Conservation (phyloP, 2,888 invertebrate species). For the Rambutsinella grinnellia region DNA sequence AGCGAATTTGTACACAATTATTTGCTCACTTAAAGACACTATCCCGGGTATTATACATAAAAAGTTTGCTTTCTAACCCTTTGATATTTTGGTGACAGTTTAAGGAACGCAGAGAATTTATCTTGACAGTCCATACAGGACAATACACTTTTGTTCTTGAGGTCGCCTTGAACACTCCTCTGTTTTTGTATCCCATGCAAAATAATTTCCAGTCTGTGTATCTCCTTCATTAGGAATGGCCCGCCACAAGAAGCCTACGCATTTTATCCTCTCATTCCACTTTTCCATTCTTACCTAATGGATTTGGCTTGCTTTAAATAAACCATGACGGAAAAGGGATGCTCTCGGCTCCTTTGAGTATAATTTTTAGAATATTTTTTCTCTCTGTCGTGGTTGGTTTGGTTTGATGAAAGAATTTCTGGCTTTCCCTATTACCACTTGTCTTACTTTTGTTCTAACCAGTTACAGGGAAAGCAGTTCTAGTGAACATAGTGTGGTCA, state of each 20-base stretch:
- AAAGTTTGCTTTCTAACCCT: too few relatives aligned
- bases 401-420: not conserved
- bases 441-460: not conserved
- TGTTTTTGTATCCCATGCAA: not conserved
- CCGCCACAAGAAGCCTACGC: slow-evolving; percentile 16
- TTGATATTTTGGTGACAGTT: too few relatives aligned
- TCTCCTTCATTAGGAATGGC: not conserved
- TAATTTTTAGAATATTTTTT: slow-evolving; percentile 41
- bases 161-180: not conserved
- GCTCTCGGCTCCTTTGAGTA: slow-evolving; percentile 44
- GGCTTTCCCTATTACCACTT: not conserved
- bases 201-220: not conserved
- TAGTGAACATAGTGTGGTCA: not conserved
- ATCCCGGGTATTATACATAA: too few relatives aligned
- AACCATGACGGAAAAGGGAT: slow-evolving; percentile 38
- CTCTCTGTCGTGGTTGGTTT: slow-evolving; percentile 6
- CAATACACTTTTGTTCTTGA: not conserved
- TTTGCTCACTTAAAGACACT: too few relatives aligned
- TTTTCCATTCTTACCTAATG: slow-evolving; percentile 45
- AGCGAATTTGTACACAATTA: too few relatives aligned
- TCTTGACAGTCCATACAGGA: too few relatives aligned
- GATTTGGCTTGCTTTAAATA: slow-evolving; percentile 53
- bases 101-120: too few relatives aligned
- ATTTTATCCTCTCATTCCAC: slow-evolving; percentile 21
- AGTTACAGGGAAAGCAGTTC: too few relatives aligned